These are phyloP conservation scores for Darwinula stevensoni DNA, from an alignment of 2,888 invertebrate genomes.

Conservation along the genomic window DNA sequence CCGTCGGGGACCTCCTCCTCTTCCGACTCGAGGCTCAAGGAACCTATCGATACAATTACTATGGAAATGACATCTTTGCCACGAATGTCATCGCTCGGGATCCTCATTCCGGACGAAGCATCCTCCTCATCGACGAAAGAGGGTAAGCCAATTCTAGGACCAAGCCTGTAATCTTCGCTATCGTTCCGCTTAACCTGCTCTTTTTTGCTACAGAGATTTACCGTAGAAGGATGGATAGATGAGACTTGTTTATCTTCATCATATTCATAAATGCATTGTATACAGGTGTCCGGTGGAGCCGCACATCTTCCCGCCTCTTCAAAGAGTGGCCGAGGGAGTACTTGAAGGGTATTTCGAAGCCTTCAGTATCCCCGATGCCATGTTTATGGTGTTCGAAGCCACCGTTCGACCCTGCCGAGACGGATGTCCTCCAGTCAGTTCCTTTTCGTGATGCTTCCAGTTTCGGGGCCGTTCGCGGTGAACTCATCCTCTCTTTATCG, in stretches of 20 bases:
- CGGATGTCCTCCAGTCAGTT: slow-evolving; percentile 47
- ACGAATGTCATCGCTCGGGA: slow-evolving; percentile 74
- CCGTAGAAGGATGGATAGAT: no score
- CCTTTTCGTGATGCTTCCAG: not conserved
- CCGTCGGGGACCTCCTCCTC: slow-evolving; percentile 67
- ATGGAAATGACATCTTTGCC: slow-evolving; percentile 44
- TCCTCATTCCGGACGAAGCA: slow-evolving; percentile 65
- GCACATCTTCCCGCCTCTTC: slow-evolving; percentile 66
- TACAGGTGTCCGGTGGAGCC: slow-evolving; percentile 62
- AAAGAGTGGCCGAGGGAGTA: slow-evolving; percentile 52
- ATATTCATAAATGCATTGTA: not conserved
- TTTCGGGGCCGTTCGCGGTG: no score
- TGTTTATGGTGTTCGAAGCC: slow-evolving; percentile 72
- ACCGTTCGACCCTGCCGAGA: slow-evolving; percentile 64
- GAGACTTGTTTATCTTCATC: no score
- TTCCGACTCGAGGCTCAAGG: slow-evolving; percentile 37
- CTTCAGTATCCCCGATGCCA: slow-evolving; percentile 77
- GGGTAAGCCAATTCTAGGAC: slow-evolving; percentile 34
- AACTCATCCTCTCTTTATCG: no score
- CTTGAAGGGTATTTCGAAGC: slow-evolving; percentile 73
- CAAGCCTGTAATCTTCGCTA: not conserved
- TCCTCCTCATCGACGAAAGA: slow-evolving; percentile 58
- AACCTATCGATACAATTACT: not conserved
- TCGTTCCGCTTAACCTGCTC: not conserved
- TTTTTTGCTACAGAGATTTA: not conserved